Base-by-base conservation (phyloP, 2,888 invertebrate genomes). In the Argyra leucocephala region DNA sequence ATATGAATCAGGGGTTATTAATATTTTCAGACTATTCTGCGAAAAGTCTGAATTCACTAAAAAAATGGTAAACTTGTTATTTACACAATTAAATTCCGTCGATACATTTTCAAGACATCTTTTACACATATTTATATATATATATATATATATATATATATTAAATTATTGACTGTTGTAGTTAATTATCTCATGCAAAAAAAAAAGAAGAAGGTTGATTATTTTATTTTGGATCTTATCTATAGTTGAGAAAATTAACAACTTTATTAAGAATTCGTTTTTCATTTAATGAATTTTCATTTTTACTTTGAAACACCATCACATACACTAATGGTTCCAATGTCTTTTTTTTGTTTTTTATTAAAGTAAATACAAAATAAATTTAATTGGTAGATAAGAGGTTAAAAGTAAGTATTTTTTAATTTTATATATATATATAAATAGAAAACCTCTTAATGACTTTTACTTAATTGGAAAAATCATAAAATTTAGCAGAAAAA, bases 391-490 rank as follows among this genome's bases (percentile, higher is more conserved):
- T 48, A 18, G 48, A 5, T 18, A 48, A 1, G 18, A 6, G 31
- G 31, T 15, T 15, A n/a, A 48, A 18, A 18, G 48, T 48, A 12
- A 31, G 7, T 18, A 48, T 48, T 4, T 2, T 31, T 48, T 18
- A 48, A 48, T n/a, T n/a, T n/a, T n/a, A n/a, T 12, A 48, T 48
- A 48, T 18, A 48, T 12, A 3, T 18, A 18, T 37, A 9, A 48
- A 48, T 18, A 48, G 5, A 48, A n/a, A 48, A 48, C 5, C 18
- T 48, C 12, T 48, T 48, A 48, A 48, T 48, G 48, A 48, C 48
- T 48, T 48, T 31, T 48, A 48, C 48, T 48, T 48, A 48, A 48
- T 48, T 48, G 48, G 48, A 48, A 48, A 48, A 48, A 48, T 48
- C 48, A n/a, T 48, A 48, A 48, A 48, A 48, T 48, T 48, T 48